Conservation (phyloP, 1,140 invertebrate species). For the Drosophila kanapiae region DNA sequence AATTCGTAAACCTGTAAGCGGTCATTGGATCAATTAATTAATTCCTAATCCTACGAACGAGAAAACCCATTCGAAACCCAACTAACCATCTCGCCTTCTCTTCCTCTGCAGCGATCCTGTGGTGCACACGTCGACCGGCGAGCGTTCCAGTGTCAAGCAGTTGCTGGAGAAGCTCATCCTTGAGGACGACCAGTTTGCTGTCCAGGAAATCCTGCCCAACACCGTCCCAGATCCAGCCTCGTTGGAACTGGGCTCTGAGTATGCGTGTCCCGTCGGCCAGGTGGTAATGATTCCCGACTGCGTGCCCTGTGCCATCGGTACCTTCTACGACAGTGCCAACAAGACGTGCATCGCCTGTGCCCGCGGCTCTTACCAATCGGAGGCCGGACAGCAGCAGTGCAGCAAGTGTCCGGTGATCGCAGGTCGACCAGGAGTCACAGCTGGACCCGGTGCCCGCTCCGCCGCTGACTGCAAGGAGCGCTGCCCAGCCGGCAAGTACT, state of each 20-base stretch:
- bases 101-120: constrained; percentile 92
- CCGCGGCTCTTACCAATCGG: constrained; percentile 96
- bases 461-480: constrained; percentile 96
- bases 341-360: constrained; percentile 94
- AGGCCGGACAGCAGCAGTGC: constrained; percentile 95
- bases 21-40: neutral
- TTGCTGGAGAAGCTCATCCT: constrained; percentile 94
- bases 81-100: constrained; percentile 15
- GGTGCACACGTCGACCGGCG: constrained; percentile 93
- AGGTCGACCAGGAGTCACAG: constrained; percentile 94
- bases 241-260: constrained; percentile 93
- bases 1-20: constrained; percentile 4
- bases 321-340: constrained; percentile 92
- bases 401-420: constrained; percentile 94
- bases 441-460: constrained; percentile 93
- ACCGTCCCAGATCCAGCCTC: constrained; percentile 97
- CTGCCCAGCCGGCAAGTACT: constrained; percentile 96
- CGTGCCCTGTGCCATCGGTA: constrained; percentile 97
- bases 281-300: constrained; percentile 96
- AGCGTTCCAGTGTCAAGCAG: constrained; percentile 92
- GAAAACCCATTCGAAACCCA: no score
- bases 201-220: constrained; percentile 96
- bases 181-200: constrained; percentile 96
- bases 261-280: constrained; percentile 96
- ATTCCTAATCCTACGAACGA: neutral